Conservation (phyloP, 2,797 vertebrate genomes). For the Muscicapa comitata region DNA sequence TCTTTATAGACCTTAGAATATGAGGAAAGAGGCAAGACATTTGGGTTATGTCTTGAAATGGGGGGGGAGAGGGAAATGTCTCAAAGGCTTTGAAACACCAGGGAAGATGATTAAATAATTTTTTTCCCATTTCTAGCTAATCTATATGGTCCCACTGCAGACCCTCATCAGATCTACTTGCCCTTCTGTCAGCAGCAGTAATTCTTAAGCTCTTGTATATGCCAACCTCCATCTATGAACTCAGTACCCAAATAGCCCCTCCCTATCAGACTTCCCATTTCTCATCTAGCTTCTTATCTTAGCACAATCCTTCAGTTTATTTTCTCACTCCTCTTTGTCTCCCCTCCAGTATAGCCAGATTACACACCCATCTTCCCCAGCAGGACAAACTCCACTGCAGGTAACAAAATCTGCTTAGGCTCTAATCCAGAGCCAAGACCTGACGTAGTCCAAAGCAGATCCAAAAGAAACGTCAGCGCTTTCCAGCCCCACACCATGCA, state of each 20-base stretch:
- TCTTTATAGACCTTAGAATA: background rate
- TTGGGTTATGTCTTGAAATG: background rate
- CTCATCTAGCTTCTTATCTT: background rate
- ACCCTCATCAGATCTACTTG: background rate
- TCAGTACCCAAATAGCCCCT: background rate
- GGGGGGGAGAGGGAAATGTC: accelerated
- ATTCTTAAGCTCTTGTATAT: background rate
- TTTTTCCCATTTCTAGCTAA: background rate
- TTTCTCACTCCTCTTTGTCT: background rate
- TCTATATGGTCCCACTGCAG: background rate
- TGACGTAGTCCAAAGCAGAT: background rate
- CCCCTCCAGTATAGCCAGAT: background rate
- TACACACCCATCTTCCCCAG: background rate
- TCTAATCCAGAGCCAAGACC: background rate
- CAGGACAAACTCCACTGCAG: background rate
- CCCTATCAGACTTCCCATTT: background rate
- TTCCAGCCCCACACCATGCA: background rate
- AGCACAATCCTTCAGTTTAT: background rate
- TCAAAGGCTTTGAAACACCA: background rate
- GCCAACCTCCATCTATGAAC: background rate
- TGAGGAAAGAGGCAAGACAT: background rate
- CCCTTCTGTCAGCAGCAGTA: background rate
- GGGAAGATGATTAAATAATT: background rate
- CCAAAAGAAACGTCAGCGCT: background rate
- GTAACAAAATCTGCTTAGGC: background rate